Evolutionary conservation across 2,113 vertebrate genomes (phyloP), one percentile per base, ranked within the genome.

Genomic region (Chionis minor): DNA sequence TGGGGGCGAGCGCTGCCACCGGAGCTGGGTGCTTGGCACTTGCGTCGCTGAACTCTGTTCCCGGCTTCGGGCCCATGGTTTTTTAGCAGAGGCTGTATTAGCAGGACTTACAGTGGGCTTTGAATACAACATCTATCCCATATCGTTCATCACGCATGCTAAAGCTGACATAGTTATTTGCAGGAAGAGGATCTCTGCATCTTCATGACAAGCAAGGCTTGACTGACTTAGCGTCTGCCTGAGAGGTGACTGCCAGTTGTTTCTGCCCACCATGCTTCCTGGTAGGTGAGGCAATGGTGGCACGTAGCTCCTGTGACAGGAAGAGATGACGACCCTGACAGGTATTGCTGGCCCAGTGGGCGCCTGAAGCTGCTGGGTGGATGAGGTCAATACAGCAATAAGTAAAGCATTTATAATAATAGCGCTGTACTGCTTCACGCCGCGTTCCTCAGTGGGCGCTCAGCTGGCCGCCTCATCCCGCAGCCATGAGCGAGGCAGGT

Each of bases 21-120:
- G 1, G 1, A 63, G 38, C 51, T 9, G 5, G 47, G 27, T 21
- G 7, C 81, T 47, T 33, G 70, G 42, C 45, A 45, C 42, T 67
- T 40, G 17, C 0, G 0, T 8, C 56, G 59, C 17, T 42, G 7
- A 71, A n/a, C 28, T 45, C 49, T 0, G 0, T n/a, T 32, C 42
- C 42, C 51, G 12, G 32, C 59, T 54, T 73, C 1, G 0, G 66
- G 62, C 11, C 28, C 42, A 51, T 9, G 16, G 47, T 83, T 65
- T 56, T 35, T 35, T 2, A 45, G 73, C 62, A 67, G 49, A 59
- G 30, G 19, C 15, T 14, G 2, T 18, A 13, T 78, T 51, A 42
- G 19, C 2, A 33, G 49, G 30, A 69, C 49, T 24, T 32, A 21
- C 19, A 19, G 14, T 1, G 13, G 28, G 28, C 42, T 86, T 30